Percentiles rank a stretch among this genome's conserved stretches.
Conservation (phyloP, 2,888 invertebrate genomes). For the Hirtodrosophila alboralis region DNA sequence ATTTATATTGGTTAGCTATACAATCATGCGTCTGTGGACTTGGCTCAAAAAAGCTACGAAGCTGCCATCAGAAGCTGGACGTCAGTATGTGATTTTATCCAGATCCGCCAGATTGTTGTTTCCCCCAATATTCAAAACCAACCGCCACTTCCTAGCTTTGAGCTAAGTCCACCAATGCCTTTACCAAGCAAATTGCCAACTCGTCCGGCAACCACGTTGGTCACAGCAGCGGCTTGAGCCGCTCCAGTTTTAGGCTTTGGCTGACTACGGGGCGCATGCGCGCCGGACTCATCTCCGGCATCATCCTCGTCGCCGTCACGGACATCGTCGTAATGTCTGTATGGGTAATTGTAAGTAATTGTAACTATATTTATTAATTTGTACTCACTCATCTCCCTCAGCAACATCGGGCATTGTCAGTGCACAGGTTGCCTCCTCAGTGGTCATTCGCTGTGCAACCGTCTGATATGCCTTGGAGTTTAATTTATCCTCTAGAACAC, state of each 20-base stretch:
- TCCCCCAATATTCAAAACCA: constrained; percentile 88
- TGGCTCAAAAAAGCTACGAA: constrained; percentile 48
- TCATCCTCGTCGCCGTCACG: constrained; percentile 77
- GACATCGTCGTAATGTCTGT: constrained; percentile 66
- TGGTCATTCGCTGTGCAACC: constrained; percentile 96
- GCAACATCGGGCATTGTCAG: constrained; percentile 92
- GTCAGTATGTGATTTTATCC: constrained; percentile 9
- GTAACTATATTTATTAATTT: background rate
- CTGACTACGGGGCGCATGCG: constrained; percentile 63
- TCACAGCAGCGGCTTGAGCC: constrained; percentile 81
- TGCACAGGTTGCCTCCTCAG: constrained; percentile 97
- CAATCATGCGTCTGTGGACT: constrained; percentile 34
- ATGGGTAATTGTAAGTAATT: background rate
- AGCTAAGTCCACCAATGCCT: constrained; percentile 94
- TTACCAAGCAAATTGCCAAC: constrained; percentile 96
- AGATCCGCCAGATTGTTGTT: background rate
- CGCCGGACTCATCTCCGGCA: constrained; percentile 77
- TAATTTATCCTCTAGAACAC: constrained; percentile 98
- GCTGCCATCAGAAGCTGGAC: constrained; percentile 28
- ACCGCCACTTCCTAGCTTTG: constrained; percentile 93
- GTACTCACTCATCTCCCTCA: constrained; percentile 86
- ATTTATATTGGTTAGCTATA: constrained; percentile 12
- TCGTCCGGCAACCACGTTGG: constrained; percentile 88
- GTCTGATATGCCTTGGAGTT: constrained; percentile 98
- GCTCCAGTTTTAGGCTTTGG: constrained; percentile 82